Evolutionary conservation across 2,113 vertebrate genomes (phyloP).

Genomic region (Struthidea cinerea): DNA sequence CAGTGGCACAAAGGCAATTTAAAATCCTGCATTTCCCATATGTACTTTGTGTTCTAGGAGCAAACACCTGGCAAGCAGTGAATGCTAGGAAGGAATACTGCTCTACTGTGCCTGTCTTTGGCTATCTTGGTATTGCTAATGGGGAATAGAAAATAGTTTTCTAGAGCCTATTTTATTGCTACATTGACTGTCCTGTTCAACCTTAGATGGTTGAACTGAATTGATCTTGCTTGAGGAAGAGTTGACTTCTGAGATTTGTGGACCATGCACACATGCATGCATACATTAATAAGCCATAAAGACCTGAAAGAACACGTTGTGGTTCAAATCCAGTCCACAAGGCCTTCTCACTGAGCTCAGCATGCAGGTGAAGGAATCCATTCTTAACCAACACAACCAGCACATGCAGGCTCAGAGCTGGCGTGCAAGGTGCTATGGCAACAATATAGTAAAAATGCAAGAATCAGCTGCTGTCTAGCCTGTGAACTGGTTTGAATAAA

Average conservation of each 20-base stretch:
- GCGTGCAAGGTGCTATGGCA: not conserved
- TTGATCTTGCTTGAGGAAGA: not conserved
- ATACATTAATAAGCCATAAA: not conserved
- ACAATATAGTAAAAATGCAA: not conserved
- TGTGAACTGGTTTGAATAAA: slow-evolving; percentile 30
- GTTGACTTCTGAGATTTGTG: not conserved
- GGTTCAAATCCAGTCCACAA: not conserved
- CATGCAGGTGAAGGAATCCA: not conserved
- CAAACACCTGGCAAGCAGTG: not conserved
- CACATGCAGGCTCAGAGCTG: not conserved
- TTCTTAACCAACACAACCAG: not conserved
- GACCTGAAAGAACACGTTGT: not conserved
- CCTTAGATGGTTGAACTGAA: not conserved
- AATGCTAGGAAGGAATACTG: not conserved
- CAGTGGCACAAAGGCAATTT: not conserved
- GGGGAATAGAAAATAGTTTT: not conserved
- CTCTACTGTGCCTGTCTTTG: not conserved
- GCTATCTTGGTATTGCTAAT: not conserved
- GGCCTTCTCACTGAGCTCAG: not conserved
- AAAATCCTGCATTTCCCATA: not conserved
- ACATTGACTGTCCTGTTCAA: not conserved
- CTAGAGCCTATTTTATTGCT: not conserved
- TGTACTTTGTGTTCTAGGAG: not conserved
- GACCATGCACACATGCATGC: not conserved
- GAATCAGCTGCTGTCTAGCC: slow-evolving; percentile 1